Conservation (phyloP, 2,113 vertebrate genomes). For the Nycticorax nycticorax region DNA sequence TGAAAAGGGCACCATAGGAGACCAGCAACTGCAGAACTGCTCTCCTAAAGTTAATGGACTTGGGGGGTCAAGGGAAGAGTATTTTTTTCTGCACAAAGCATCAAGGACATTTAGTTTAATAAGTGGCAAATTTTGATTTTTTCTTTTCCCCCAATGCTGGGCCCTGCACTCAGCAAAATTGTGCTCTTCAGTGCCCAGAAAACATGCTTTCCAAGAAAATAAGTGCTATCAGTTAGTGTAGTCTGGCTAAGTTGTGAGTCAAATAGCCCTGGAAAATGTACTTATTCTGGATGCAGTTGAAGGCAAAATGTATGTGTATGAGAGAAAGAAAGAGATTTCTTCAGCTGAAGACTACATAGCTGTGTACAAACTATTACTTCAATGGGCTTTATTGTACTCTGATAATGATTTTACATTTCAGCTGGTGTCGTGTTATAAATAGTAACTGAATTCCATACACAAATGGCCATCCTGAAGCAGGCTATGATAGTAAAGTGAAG, state of each 20-base stretch:
- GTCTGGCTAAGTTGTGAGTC: slow-evolving; percentile 35
- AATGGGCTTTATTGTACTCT: slow-evolving; percentile 28
- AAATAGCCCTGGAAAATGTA: slow-evolving; percentile 11
- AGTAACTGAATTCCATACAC: slow-evolving; percentile 11
- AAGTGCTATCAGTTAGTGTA: slow-evolving; percentile 33
- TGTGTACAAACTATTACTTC: slow-evolving; percentile 8
- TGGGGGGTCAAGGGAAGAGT: slow-evolving; percentile 24
- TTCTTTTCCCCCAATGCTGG: neutral
- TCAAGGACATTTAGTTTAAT: slow-evolving; percentile 57
- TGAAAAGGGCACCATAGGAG: slow-evolving; percentile 44
- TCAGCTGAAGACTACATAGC: neutral
- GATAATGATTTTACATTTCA: neutral
- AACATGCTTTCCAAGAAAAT: slow-evolving; percentile 49
- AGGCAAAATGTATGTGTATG: neutral
- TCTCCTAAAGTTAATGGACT: slow-evolving; percentile 61
- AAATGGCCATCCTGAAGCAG: neutral
- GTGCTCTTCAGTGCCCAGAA: slow-evolving; percentile 32
- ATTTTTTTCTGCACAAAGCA: slow-evolving; percentile 38
- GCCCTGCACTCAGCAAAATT: slow-evolving; percentile 25
- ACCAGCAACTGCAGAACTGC: slow-evolving; percentile 27
- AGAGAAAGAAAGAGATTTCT: neutral
- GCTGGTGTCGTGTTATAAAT: neutral
- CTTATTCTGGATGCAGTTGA: neutral
- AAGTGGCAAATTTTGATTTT: slow-evolving; percentile 19
- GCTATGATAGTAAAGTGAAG: neutral